Base-by-base conservation (phyloP, 2,888 invertebrate species). In the Sinotaia quadrata region DNA sequence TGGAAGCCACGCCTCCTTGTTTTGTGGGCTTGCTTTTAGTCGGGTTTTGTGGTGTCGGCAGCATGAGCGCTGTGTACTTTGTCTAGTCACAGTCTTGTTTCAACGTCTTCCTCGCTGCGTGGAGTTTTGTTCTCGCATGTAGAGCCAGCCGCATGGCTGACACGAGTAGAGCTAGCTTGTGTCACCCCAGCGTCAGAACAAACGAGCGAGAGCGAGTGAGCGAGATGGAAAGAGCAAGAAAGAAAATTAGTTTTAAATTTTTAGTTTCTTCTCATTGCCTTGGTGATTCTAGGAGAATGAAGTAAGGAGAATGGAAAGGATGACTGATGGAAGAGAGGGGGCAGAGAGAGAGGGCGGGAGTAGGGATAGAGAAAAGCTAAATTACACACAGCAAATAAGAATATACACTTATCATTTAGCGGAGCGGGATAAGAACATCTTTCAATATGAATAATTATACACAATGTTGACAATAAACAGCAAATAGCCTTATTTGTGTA, bases 1-100 rank as follows among this genome's bases (percentile, higher is more conserved):
- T 24, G 18, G 18, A 54, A 44, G 65, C 56, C 56, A 37, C 65
- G 65, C 65, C 65, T 44, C 54, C 33, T 37, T 41, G 31, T 54
- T 31, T 12, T 5, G 8, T 65, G 56, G 41, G 54, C 41, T 56
- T 27, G 34, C 36, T 47, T 47, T 47, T 47, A 12, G 41, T 47
- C 21, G 47, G 12, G 12, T 29, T 34, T 33, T 41, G 31, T 54
- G 65, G 54, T 37, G 41, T 54, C 33, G 24, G 65, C 41, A 65
- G 34, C 31, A 21, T 21, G 47, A 8, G 54, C 41, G 21, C 41
- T 31, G 54, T 65, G 63, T 65, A 44, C 34, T 27, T 36, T 65
- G 56, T 44, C 54, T 65, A 31, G 21, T 65, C 56, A 12, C 12
- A 37, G 29, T 37, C n/a, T 15, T 65, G 65, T 65, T 37, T 41